phyloP scores from a whole-genome alignment of 2,797 vertebrate species.

The Prionace glauca region DNA sequence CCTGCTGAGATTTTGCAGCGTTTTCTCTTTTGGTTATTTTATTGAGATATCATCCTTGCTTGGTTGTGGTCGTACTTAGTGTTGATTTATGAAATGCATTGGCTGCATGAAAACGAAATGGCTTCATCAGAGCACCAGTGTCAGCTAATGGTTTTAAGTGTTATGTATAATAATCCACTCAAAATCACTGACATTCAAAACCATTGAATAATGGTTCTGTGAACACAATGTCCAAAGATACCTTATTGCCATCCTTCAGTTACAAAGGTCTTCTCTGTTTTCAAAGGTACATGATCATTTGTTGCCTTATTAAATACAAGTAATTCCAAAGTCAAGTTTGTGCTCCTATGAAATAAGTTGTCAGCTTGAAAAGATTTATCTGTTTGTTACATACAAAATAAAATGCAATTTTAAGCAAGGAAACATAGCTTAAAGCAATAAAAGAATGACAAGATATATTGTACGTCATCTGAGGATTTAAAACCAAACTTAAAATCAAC shows the following conservation, averaged over 20 bases:
- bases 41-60: not conserved
- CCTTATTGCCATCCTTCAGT: not conserved
- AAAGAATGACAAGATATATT: not conserved
- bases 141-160: not conserved
- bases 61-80: not conserved
- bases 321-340: not conserved
- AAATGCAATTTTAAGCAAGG: not conserved
- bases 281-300: not conserved
- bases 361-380: not conserved
- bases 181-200: not conserved
- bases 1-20: too few relatives aligned
- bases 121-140: not conserved
- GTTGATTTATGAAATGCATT: not conserved
- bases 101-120: not conserved
- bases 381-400: not conserved
- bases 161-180: not conserved
- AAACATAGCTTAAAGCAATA: not conserved
- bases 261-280: not conserved
- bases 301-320: not conserved
- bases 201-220: not conserved
- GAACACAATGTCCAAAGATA: not conserved
- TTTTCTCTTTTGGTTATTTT: too few relatives aligned
- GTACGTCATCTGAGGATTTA: not conserved
- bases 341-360: not conserved
- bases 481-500: not conserved